Percentiles rank a stretch among this genome's conserved stretches.
Conservation (phyloP, 2,113 vertebrate species). For the Daboia siamensis region DNA sequence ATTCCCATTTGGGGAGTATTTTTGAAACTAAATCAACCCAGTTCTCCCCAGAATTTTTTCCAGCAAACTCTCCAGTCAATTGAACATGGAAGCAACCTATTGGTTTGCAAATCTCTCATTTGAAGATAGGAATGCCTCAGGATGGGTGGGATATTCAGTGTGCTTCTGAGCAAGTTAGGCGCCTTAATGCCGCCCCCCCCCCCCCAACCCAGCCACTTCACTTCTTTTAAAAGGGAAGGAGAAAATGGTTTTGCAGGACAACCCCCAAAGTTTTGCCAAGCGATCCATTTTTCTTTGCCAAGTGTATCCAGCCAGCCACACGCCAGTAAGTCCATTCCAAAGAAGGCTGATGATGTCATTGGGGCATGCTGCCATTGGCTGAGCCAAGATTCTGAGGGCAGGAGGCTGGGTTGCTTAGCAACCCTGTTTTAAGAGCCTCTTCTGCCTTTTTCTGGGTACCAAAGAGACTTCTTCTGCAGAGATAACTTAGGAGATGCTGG, state of each 20-base stretch:
- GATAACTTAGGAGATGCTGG: background rate
- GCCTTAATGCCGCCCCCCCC: background rate
- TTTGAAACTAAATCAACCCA: background rate
- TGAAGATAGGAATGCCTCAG: background rate
- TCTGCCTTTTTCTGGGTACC: conserved; percentile 1
- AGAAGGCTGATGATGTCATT: background rate
- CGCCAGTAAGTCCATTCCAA: background rate
- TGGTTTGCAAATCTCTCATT: background rate
- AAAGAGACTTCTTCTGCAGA: background rate
- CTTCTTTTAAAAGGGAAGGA: background rate
- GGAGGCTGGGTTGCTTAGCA: conserved; percentile 17
- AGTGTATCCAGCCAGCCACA: background rate
- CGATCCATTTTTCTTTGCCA: background rate
- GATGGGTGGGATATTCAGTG: too few species aligned
- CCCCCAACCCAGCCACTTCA: background rate
- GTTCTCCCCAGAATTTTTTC: background rate
- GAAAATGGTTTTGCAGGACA: background rate
- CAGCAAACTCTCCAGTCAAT: background rate
- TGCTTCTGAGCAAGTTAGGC: background rate
- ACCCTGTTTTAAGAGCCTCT: background rate
- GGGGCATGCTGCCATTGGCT: background rate
- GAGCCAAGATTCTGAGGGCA: background rate
- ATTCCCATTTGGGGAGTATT: background rate
- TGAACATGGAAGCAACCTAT: background rate
- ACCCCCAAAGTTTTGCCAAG: background rate